A percentile compares a stretch with the other conserved stretches of the same genome.
Conservation (phyloP, 1,140 invertebrate species). For the Oreohelix idahoensis region DNA sequence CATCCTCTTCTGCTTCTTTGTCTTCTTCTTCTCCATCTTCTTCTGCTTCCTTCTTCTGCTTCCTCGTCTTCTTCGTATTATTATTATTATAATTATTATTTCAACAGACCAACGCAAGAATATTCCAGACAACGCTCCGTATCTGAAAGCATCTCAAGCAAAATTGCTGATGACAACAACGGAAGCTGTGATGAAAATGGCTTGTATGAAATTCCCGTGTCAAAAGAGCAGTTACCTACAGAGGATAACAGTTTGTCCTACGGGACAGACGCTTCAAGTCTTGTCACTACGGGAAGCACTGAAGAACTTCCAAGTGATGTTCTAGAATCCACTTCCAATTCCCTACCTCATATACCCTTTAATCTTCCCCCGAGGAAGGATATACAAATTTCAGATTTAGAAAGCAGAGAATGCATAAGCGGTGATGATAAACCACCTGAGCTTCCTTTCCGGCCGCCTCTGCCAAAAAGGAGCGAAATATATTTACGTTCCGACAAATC, state of each 20-base stretch:
- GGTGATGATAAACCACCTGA: conserved; percentile 44
- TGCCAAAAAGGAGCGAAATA: conserved; percentile 43
- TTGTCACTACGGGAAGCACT: conserved; percentile 38
- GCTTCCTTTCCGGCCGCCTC: conserved; percentile 46
- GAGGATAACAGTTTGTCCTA: conserved; percentile 16
- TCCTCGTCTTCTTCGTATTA: too few relatives aligned
- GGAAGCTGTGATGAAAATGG: conserved; percentile 41
- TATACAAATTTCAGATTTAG: conserved; percentile 35
- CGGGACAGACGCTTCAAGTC: conserved; percentile 31
- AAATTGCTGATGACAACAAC: background rate
- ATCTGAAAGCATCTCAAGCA: background rate
- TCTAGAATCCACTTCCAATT: background rate
- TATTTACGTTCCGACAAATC: conserved; percentile 39
- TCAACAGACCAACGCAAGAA: background rate
- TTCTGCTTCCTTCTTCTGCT: too few relatives aligned
- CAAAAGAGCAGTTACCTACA: conserved; percentile 23
- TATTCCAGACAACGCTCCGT: background rate
- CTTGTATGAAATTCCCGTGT: conserved; percentile 52
- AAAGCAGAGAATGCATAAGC: background rate
- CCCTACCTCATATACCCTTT: conserved; percentile 20
- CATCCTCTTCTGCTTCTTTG: too few relatives aligned
- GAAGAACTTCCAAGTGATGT: conserved; percentile 47
- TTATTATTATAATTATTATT: too few relatives aligned
- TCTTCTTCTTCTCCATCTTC: too few relatives aligned
- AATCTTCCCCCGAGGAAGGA: conserved; percentile 45